These are phyloP conservation scores for Griposia aprilina DNA, from an alignment of 2,888 invertebrate genomes.

Conservation along the genomic window DNA sequence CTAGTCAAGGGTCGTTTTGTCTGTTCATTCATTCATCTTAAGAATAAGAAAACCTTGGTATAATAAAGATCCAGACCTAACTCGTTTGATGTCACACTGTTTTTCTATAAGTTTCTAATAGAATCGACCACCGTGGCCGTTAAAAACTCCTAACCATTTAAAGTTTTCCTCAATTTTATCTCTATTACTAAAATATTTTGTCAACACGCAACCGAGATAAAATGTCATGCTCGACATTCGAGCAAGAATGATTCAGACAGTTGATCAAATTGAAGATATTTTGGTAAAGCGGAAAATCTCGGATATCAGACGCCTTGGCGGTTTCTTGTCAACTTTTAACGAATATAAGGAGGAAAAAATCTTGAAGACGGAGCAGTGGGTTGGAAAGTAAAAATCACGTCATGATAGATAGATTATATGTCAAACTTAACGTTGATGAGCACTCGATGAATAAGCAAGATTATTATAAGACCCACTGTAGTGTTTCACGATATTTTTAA, in stretches of 20 bases:
- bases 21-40: not conserved
- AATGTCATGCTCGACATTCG: not conserved
- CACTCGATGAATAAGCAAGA: not conserved
- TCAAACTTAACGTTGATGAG: not conserved
- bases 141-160: too few relatives aligned
- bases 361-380: not conserved
- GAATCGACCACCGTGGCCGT: too few relatives aligned
- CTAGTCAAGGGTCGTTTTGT: not conserved
- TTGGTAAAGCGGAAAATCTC: constrained; percentile 30
- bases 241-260: constrained; percentile 30
- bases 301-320: constrained; percentile 34
- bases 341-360: constrained; percentile 3
- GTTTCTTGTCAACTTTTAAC: constrained; percentile 42
- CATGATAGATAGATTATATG: not conserved
- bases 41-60: too few relatives aligned
- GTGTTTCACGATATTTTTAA: not conserved
- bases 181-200: not conserved
- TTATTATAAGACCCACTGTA: not conserved
- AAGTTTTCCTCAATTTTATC: not conserved
- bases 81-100: too few relatives aligned
- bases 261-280: constrained; percentile 32
- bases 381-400: not conserved
- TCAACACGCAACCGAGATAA: not conserved
- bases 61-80: too few relatives aligned
- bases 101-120: too few relatives aligned